Evolutionary conservation across 2,797 vertebrate genomes (phyloP).

Genomic region (Antrozous pallidus): DNA sequence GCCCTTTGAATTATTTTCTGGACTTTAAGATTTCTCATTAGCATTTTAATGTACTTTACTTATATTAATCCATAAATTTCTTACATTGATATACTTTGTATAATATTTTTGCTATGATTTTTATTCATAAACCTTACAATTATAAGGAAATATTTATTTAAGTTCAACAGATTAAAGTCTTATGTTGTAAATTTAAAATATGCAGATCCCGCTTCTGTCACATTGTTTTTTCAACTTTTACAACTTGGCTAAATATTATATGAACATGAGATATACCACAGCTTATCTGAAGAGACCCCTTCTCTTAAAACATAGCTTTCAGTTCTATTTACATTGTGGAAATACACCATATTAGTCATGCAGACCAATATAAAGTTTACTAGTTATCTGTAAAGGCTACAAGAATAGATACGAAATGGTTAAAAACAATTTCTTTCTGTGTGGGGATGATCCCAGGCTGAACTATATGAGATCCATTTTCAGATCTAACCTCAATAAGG

Average conservation of each 20-base stretch:
- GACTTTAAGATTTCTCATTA: background rate
- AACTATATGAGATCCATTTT: background rate
- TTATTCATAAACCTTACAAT: background rate
- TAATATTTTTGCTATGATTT: background rate
- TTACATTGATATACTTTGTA: background rate
- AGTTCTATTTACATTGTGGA: background rate
- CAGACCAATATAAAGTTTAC: background rate
- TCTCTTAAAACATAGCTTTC: background rate
- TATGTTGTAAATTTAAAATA: background rate
- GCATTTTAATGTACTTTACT: background rate
- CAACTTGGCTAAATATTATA: background rate
- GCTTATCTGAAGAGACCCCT: background rate
- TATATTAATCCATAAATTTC: background rate
- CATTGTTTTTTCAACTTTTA: background rate
- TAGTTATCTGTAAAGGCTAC: background rate
- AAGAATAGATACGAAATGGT: background rate
- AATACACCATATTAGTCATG: background rate
- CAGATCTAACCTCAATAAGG: constrained; percentile 38
- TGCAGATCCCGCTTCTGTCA: background rate
- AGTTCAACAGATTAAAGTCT: background rate
- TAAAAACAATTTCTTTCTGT: background rate
- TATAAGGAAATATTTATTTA: background rate
- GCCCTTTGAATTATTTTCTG: background rate
- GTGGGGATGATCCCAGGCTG: background rate
- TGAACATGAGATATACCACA: background rate